Evolutionary conservation across 2,888 invertebrate genomes (phyloP), one percentile per base, ranked within the genome.

Genomic region (Punctoribates punctum): DNA sequence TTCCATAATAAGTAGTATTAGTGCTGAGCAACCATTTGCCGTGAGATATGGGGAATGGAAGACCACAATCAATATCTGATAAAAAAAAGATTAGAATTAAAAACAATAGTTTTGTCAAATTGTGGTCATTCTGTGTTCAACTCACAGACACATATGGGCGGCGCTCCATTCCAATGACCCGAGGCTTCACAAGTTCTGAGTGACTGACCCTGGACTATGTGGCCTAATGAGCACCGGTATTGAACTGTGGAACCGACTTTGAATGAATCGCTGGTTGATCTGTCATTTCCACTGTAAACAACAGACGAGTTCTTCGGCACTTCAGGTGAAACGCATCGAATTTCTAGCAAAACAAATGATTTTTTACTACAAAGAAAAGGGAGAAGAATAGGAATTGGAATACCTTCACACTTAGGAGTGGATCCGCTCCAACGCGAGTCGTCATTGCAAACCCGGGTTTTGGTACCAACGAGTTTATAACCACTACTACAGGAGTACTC

Each of bases 251-350:
- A 80, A 0, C 82, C 82, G 9, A 82, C 81, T 46, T 80, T 80
- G 75, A 82, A 81, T 1, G 82, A 81, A 73, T 81, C 82, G 27
- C 79, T 78, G 0, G 79, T 80, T n/a, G 79, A 80, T n/a, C 95
- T 87, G 83, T 95, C 95, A 83, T 94, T 95, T 74, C 93, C 93
- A 0, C 94, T 93, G 46, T 94, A 92, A 0, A 94, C 93, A 0
- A 94, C 87, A 27, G 94, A 91, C 79, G 93, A 91, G 83, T 94
- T 93, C 38, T 91, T 89, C 0, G 94, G 91, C 38, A 93, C 86
- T 2, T 89, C 85, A 0, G 95, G 94, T 81, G 93, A 93, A 0
- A 90, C 87, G 82, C 95, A 95, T 75, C 94, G 89, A 79, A 94
- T 92, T 86, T 94, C 94, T 75, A 11, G 54, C 1, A 29, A 60